Percentiles rank a stretch among this genome's conserved stretches.
phyloP scores from a whole-genome alignment of 2,888 invertebrate species.

The Xanthia icteritia region DNA sequence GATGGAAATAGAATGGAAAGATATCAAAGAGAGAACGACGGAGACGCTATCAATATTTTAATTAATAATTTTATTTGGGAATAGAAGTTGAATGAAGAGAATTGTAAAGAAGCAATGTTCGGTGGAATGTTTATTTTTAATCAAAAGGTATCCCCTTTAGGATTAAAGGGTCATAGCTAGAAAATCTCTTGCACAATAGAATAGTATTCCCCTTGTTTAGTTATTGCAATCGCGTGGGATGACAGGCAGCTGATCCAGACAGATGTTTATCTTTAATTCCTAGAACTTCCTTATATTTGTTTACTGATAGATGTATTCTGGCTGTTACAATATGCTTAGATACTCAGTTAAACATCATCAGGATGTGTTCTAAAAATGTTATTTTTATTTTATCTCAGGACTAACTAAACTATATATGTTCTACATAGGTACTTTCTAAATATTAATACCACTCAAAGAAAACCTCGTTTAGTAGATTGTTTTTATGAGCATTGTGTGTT shows the following conservation, averaged over 20 bases:
- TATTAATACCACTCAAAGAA: not conserved
- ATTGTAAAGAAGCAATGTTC: not conserved
- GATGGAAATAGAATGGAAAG: too few species aligned
- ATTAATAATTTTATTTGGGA: not conserved
- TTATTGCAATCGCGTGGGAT: slow-evolving; percentile 23
- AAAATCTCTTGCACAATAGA: slow-evolving; percentile 23
- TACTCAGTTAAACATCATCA: not conserved
- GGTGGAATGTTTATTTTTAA: slow-evolving; percentile 39
- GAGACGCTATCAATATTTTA: not conserved
- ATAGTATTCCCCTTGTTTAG: slow-evolving; percentile 39
- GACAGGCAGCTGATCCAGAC: slow-evolving; percentile 33
- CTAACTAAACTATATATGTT: too few species aligned
- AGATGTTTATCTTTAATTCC: slow-evolving; percentile 34
- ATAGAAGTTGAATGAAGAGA: not conserved
- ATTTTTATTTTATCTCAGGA: too few species aligned
- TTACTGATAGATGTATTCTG: not conserved
- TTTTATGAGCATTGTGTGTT: slow-evolving; percentile 11
- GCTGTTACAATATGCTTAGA: not conserved
- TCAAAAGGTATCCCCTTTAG: slow-evolving; percentile 12
- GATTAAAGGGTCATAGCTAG: not conserved
- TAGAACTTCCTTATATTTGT: not conserved
- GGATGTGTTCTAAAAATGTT: not conserved
- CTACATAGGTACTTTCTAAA: too few species aligned
- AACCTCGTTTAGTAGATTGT: not conserved
- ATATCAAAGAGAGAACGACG: not conserved